These are phyloP conservation scores for Chiloscyllium punctatum DNA, from an alignment of 2,797 vertebrate genomes.

Conservation along the genomic window DNA sequence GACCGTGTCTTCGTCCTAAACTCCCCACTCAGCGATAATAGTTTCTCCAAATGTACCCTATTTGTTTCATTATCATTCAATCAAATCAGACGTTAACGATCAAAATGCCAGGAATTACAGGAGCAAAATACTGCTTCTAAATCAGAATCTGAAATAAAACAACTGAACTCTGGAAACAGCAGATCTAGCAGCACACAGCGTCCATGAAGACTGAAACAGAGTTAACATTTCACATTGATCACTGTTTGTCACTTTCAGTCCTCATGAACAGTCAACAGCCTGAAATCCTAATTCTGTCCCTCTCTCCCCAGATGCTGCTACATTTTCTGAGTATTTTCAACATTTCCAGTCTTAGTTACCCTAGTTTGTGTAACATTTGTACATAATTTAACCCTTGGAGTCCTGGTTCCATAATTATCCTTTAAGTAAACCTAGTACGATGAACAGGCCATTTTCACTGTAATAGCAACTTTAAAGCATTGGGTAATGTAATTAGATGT, in stretches of 20 bases:
- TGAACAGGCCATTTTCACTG: neutral
- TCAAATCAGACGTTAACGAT: neutral
- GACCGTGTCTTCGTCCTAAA: neutral
- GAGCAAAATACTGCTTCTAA: neutral
- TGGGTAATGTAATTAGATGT: neutral
- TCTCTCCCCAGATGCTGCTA: neutral
- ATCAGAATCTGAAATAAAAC: neutral
- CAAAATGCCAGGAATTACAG: neutral
- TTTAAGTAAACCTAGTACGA: neutral
- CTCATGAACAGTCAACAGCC: neutral
- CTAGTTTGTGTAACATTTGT: neutral
- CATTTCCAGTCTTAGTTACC: neutral
- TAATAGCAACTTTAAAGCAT: neutral
- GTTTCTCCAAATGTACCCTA: neutral
- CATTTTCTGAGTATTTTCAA: neutral
- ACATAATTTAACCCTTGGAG: neutral
- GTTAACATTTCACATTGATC: neutral
- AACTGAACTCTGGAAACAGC: neutral
- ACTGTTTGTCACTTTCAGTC: neutral
- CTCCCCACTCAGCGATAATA: no score
- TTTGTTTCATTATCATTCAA: neutral
- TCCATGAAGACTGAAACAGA: neutral
- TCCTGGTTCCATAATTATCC: neutral
- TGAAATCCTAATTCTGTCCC: neutral
- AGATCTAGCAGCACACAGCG: neutral